Evolutionary conservation across 2,113 vertebrate genomes (phyloP).

Genomic region (Corythoichthys intestinalis): DNA sequence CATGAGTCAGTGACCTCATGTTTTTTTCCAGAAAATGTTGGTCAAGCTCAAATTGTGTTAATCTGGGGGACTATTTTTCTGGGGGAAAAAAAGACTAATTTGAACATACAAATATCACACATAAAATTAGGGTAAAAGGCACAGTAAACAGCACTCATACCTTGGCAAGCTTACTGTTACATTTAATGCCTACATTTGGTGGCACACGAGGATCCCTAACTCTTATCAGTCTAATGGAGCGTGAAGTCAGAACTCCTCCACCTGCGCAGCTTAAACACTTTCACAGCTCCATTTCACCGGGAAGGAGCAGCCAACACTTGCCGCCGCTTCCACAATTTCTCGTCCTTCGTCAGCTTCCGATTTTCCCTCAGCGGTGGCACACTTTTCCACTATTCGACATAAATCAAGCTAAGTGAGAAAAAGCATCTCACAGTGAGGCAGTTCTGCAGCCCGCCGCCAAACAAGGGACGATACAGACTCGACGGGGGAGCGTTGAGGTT

Average conservation of each 20-base stretch:
- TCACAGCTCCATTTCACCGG: slow-evolving; percentile 64
- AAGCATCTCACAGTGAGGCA: slow-evolving; percentile 54
- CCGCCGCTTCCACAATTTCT: slow-evolving; percentile 57
- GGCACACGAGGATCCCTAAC: slow-evolving; percentile 52
- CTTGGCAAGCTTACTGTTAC: slow-evolving; percentile 54
- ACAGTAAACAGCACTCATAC: slow-evolving; percentile 41
- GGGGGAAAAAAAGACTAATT: neutral
- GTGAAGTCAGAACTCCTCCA: slow-evolving; percentile 71
- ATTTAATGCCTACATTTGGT: slow-evolving; percentile 61
- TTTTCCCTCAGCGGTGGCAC: slow-evolving; percentile 57
- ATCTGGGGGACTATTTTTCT: too few relatives aligned
- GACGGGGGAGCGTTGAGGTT: slow-evolving; percentile 61
- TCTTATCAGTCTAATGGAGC: slow-evolving; percentile 68
- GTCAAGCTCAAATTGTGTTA: too few relatives aligned
- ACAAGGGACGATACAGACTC: slow-evolving; percentile 69
- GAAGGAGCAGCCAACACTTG: slow-evolving; percentile 59
- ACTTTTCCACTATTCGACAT: slow-evolving; percentile 58
- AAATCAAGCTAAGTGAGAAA: slow-evolving; percentile 57
- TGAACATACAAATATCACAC: neutral
- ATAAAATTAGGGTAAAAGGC: neutral
- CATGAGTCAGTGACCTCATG: too few relatives aligned
- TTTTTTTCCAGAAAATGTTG: too few relatives aligned
- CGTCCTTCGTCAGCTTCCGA: slow-evolving; percentile 50
- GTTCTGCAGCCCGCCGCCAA: slow-evolving; percentile 56
- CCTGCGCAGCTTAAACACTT: slow-evolving; percentile 65